These are phyloP conservation scores for Etheostoma nigrum DNA, from an alignment of 2,797 vertebrate genomes.

Conservation along the genomic window DNA sequence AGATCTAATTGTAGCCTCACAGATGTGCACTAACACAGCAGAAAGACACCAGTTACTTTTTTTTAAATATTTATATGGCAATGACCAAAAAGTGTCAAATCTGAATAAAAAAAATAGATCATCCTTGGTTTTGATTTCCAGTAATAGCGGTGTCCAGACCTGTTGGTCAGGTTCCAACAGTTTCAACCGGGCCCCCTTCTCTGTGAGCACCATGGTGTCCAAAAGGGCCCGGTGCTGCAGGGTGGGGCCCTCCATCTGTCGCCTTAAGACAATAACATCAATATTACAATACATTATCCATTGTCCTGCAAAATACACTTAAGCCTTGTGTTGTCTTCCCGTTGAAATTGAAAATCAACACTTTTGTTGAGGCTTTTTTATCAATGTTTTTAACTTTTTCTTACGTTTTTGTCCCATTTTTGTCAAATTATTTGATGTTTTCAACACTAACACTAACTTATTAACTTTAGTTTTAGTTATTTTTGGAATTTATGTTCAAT, in stretches of 20 bases:
- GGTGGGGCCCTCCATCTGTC: conserved; percentile 86
- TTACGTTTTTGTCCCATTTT: no score
- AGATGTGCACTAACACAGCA: background rate
- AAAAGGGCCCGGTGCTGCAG: conserved; percentile 82
- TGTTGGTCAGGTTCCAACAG: conserved; percentile 83
- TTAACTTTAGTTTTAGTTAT: no score
- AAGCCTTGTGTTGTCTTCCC: no score
- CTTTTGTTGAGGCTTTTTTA: no score
- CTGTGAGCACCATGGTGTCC: conserved; percentile 85
- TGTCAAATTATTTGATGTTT: no score
- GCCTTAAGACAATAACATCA: conserved; percentile 73
- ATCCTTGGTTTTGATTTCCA: background rate
- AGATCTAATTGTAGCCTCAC: background rate
- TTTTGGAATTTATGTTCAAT: no score
- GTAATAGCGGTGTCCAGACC: conserved; percentile 74
- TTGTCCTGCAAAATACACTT: background rate
- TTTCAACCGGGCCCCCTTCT: conserved; percentile 84
- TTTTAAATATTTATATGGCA: background rate
- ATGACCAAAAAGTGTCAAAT: background rate
- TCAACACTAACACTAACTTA: no score
- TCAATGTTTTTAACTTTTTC: no score
- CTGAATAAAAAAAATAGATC: background rate
- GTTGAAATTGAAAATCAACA: no score
- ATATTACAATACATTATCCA: background rate
- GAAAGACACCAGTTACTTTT: background rate